A percentile compares a stretch with the other conserved stretches of the same genome.
Conservation (phyloP, 1,140 invertebrate species). For the Lordiphosa clarofinis region DNA sequence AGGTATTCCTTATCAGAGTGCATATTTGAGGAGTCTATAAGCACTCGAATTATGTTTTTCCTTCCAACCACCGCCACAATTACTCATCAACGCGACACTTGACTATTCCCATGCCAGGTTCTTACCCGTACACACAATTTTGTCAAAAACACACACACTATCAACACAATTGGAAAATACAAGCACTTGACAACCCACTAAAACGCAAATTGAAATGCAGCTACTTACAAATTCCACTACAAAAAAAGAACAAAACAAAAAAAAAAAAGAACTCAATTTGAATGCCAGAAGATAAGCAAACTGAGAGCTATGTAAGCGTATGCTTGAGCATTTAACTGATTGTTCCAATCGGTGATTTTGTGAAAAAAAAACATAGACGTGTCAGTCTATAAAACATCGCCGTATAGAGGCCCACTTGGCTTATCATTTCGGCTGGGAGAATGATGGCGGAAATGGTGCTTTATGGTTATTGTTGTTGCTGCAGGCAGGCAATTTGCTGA, state of each 20-base stretch:
- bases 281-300: constrained; percentile 59
- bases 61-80: constrained; percentile 40
- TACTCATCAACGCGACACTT: constrained; percentile 47
- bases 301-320: constrained; percentile 22
- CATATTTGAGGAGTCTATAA: no score
- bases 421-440: constrained; percentile 44
- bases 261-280: constrained; percentile 54
- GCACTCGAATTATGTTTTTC: no score
- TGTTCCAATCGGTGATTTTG: constrained; percentile 75
- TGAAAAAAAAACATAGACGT: constrained; percentile 33
- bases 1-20: no score
- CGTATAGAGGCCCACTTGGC: constrained; percentile 29
- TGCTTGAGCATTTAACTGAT: constrained; percentile 59
- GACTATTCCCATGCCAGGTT: constrained; percentile 17
- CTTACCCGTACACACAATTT: constrained; percentile 9
- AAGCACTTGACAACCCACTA: constrained; percentile 58
- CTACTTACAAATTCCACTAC: constrained; percentile 58
- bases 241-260: constrained; percentile 15
- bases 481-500: constrained; percentile 21
- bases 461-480: constrained; percentile 47
- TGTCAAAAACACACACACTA: background rate
- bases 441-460: constrained; percentile 73
- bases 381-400: constrained; percentile 49
- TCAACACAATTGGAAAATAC: constrained; percentile 3
- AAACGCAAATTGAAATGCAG: constrained; percentile 61